Base-by-base conservation (phyloP, 2,797 vertebrate species). In the Bufotes viridis region DNA sequence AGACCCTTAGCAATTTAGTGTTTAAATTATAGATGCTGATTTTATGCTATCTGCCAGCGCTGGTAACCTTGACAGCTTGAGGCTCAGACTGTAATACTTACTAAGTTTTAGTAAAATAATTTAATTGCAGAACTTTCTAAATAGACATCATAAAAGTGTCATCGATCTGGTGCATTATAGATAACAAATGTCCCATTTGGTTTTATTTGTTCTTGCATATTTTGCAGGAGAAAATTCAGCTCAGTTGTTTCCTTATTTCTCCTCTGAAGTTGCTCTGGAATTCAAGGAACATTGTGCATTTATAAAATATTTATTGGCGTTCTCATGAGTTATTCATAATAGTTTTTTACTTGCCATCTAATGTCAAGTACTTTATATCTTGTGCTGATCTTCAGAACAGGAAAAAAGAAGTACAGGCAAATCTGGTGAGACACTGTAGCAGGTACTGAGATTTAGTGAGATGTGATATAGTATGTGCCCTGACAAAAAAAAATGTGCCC, bases 251-350 rank as follows among this genome's bases (percentile, higher is more conserved):
- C 53, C 13, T 49, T 42, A 84, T 84, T 72, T 74, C 34, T 18
- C 42, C 42, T 29, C 65, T 72, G 53, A 57, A 51, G 22, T 70
- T 72, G 29, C 51, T 20, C 51, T 81, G 69, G 79, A 29, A 82
- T 87, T 82, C 69, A 82, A 65, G 65, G 69, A 87, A 72, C 29
- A 81, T 74, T 63, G 80, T 63, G 58, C 42, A 65, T n/a, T 29
- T 76, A 82, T 87, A 65, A 87, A 87, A 82, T 87, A 87, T 87
- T 76, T 82, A 87, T 82, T 26, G 70, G 76, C 18, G 58, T 74
- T 76, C 80, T 76, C 81, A 82, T 87, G 86, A 87, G 42, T 87
- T 87, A 87, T 87, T 87, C 69, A 87, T 65, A 74, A 29, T 82
- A 18, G 26, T 81, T 76, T 82, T 76, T 82, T 82, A 80, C 65